phyloP scores from a whole-genome alignment of 2,888 invertebrate genomes.

The Dexiosoma caninum region DNA sequence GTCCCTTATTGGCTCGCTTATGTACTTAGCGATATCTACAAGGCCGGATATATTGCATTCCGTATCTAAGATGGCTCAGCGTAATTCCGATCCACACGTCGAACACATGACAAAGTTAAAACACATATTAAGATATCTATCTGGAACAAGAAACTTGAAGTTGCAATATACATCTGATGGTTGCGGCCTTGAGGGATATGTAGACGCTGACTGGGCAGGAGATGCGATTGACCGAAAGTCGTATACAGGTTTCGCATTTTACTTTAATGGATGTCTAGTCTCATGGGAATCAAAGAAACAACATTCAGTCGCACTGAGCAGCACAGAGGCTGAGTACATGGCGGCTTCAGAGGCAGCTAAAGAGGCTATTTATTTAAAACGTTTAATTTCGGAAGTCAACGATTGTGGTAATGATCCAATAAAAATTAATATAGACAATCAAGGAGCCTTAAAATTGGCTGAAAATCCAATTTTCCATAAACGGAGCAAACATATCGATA shows the following conservation, averaged over 20 bases:
- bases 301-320: not conserved
- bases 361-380: not conserved
- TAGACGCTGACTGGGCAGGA: constrained; percentile 41
- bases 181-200: not conserved
- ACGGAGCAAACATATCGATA: constrained; percentile 47
- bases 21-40: constrained; percentile 21
- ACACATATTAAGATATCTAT: not conserved
- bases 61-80: constrained; percentile 12
- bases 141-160: not conserved
- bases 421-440: constrained; percentile 3
- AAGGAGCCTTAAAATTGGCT: constrained; percentile 18
- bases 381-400: not conserved
- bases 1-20: constrained; percentile 17
- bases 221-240: constrained; percentile 51
- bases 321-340: not conserved
- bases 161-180: constrained; percentile 26
- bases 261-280: too few species aligned
- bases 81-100: not conserved
- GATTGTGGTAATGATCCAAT: not conserved
- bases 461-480: constrained; percentile 30
- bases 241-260: constrained; percentile 46
- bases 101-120: not conserved
- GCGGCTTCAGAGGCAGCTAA: not conserved
- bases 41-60: constrained; percentile 31
- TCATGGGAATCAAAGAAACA: constrained; percentile 49